Evolutionary conservation across 1,140 invertebrate species (phyloP).

Genomic region (Cyrtorhinus lividipennis): DNA sequence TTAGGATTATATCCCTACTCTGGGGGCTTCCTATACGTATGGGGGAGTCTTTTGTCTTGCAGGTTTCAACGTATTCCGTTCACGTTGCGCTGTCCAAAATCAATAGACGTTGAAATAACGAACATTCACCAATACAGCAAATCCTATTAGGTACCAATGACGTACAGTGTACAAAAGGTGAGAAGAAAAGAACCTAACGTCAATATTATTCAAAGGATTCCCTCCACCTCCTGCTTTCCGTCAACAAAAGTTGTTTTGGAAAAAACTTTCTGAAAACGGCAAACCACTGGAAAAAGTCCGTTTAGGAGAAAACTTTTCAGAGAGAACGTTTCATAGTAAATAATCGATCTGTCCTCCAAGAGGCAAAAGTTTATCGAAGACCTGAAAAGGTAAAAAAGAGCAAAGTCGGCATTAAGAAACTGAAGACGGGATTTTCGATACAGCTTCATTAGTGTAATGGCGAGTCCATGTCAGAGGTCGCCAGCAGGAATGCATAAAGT

Average conservation of each 20-base stretch:
- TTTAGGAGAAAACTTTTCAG: no score
- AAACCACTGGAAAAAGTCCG: no score
- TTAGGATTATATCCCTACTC: no score
- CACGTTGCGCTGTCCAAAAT: no score
- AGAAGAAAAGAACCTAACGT: neutral
- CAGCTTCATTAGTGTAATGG: neutral
- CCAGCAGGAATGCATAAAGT: neutral
- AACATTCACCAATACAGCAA: no score
- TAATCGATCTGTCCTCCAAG: neutral
- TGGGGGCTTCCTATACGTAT: no score
- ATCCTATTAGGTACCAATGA: no score
- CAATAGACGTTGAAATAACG: no score
- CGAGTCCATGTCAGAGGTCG: neutral
- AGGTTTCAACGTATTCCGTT: no score
- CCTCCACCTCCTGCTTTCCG: no score
- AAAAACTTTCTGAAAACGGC: neutral
- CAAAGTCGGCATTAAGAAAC: neutral
- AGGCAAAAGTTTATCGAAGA: neutral
- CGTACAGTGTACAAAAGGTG: neutral
- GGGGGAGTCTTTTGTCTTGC: no score
- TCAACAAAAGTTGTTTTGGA: neutral
- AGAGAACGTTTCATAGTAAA: neutral
- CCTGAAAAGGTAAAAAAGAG: neutral
- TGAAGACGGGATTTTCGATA: neutral
- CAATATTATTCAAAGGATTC: neutral